These are phyloP conservation scores for Liodrosophila aerea DNA, from an alignment of 2,888 invertebrate genomes.

Conservation along the genomic window DNA sequence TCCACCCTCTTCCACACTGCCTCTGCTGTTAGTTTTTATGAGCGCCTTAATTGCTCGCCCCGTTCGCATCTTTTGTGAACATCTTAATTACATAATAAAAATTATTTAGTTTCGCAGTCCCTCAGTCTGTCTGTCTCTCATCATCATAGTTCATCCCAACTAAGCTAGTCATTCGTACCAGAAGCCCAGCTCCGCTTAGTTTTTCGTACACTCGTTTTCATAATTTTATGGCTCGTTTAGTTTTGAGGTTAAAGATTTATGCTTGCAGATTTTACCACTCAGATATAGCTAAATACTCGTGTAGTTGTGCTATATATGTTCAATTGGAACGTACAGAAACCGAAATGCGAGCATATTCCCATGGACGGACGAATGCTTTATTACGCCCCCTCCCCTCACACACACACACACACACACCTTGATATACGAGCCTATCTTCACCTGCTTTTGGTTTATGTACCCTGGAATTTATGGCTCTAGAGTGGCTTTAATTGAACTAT, in stretches of 20 bases:
- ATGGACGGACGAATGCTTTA: background rate
- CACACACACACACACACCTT: too few species aligned
- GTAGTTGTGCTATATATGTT: slow-evolving; percentile 7
- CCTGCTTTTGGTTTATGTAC: too few species aligned
- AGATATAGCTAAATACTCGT: slow-evolving; percentile 15
- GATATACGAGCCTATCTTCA: too few species aligned
- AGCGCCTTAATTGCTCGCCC: slow-evolving; percentile 57
- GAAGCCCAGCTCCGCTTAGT: slow-evolving; percentile 6
- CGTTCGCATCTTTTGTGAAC: slow-evolving; percentile 67
- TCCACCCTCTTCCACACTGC: slow-evolving; percentile 3
- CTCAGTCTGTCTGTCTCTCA: too few species aligned
- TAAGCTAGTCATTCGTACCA: slow-evolving; percentile 41
- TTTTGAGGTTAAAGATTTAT: slow-evolving; percentile 56
- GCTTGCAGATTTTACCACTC: slow-evolving; percentile 39
- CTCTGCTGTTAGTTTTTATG: slow-evolving; percentile 56
- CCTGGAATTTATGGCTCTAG: too few species aligned
- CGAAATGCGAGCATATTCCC: slow-evolving; percentile 2
- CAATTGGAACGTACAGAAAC: slow-evolving; percentile 26
- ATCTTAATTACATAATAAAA: slow-evolving; percentile 77
- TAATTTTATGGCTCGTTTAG: slow-evolving; percentile 75
- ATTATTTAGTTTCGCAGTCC: slow-evolving; percentile 59
- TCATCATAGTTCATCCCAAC: background rate
- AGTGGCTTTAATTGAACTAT: too few species aligned
- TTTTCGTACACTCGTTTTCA: slow-evolving; percentile 33
- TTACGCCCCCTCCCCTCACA: background rate